Evolutionary conservation across 2,797 vertebrate species (phyloP), one percentile per base, ranked within the genome.

Genomic region (Coracias cyanogaster): DNA sequence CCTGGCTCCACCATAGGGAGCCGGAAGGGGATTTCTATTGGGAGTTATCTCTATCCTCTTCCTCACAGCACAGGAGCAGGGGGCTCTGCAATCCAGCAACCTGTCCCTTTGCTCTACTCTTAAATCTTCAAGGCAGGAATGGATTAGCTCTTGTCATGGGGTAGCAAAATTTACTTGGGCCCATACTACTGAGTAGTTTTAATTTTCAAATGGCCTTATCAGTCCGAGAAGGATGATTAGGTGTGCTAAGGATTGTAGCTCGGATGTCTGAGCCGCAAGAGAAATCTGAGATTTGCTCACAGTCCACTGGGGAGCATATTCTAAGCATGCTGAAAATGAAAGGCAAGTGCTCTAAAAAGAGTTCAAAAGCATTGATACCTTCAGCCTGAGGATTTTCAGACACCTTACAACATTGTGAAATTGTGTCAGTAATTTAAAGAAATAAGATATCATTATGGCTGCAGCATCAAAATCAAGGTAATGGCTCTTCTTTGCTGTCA

Each of bases 361-460:
- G 55, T 64, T 92, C 67, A 87, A 71, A 16, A 81, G 20, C 79
- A 71, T 15, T 4, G 24, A 57, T 31, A 77, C 33, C 26, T 73
- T 51, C 82, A 82, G 82, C 82, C 28, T 48, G 52, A 77, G 51
- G 48, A 66, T 88, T 72, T 46, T 69, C 62, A 65, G 76, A 65
- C 28, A 46, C 29, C n/a, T 79, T 74, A 65, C 18, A 94, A 65
- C 33, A 46, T 2, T 22, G 22, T 69, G 83, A 82, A 92, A 82
- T 19, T 24, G 24, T 76, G 29, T 60, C 82, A 87, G 35, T 91
- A 86, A 64, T 83, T 60, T 83, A 82, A 93, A 94, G 90, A 78
- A 95, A 91, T 43, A 69, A 78, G 76, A 46, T 35, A 37, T 41
- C 33, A 15, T 85, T 88, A 81, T 15, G 55, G 61, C 49, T 61